Evolutionary conservation across 2,113 vertebrate species (phyloP).

Genomic region (Labeo catla): DNA sequence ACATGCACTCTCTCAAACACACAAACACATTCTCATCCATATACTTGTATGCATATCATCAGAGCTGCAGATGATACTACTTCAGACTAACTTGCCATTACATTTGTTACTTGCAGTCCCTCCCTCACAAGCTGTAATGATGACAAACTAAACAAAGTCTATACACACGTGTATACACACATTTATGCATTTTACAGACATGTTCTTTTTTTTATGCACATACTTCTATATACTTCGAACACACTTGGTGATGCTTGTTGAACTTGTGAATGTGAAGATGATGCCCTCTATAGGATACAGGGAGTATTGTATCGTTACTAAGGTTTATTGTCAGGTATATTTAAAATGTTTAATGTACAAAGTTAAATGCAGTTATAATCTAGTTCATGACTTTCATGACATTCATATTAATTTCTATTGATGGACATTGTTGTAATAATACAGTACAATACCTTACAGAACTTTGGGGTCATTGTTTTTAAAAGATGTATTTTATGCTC

Average conservation of each 20-base stretch:
- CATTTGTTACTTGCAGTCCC: neutral
- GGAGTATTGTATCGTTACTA: neutral
- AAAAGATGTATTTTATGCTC: neutral
- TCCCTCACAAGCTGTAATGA: neutral
- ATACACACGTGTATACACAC: neutral
- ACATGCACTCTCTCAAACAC: slow-evolving; percentile 16
- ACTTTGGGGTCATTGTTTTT: neutral
- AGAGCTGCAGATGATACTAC: neutral
- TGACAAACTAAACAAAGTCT: too few relatives aligned
- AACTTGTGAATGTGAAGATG: neutral
- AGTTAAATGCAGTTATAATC: neutral
- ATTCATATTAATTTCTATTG: neutral
- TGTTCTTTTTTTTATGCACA: neutral
- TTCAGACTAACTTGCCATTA: neutral
- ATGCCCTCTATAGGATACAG: slow-evolving; percentile 22
- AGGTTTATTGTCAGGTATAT: neutral
- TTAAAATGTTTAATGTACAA: neutral
- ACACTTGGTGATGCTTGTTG: neutral
- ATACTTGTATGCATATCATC: neutral
- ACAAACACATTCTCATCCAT: neutral
- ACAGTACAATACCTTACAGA: neutral
- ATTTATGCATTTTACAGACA: neutral
- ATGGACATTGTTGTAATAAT: neutral
- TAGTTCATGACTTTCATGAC: neutral
- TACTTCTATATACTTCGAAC: neutral